Evolutionary conservation across 2,113 vertebrate species (phyloP), one percentile per base, ranked within the genome.

Genomic region (human): DNA sequence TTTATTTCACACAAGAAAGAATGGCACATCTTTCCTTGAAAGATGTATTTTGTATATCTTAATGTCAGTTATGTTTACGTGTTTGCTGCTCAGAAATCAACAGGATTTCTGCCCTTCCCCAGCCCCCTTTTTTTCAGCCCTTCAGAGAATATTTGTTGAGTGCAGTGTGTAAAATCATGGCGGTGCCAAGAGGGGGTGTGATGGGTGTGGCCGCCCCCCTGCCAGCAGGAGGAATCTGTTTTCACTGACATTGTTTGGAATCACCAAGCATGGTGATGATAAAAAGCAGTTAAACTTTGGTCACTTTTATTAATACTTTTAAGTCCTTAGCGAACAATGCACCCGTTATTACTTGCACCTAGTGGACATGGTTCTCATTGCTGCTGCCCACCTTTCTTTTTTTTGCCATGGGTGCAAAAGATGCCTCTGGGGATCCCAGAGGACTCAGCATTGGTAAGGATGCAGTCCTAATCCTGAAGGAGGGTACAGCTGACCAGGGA

Each of bases 141-240:
- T 81, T 72, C 55, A n/a, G 91, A 52, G 35, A 81, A 17, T 72
- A 25, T 85, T 45, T 81, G 76, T 48, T 23, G 93, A 79, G 30
- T 22, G 25, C 43, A 23, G 8, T 40, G 20, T 23, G 25, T 18
- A 88, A 16, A 64, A 32, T 73, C 0, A 0, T 59, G 61, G 68
- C 20, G 57, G 6, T 79, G 23, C 25, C 68, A 48, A 6, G n/a
- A 12, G 4, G 22, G 40, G 7, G 11, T 2, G 6, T 0, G 0
- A 5, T 6, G 50, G 30, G 50, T 0, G 0, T 17, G 75, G 88
- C 6, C 52, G 40, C 2, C 13, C 40, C 4, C 3, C 40, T 40
- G 40, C 40, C 8, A n/a, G 72, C 1, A 4, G 18, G 38, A 73
- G 70, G 73, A 35, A 0, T 35, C 0, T 55, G 6, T 83, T 84